phyloP scores from a whole-genome alignment of 2,797 vertebrate species.

The Malurus splendens region DNA sequence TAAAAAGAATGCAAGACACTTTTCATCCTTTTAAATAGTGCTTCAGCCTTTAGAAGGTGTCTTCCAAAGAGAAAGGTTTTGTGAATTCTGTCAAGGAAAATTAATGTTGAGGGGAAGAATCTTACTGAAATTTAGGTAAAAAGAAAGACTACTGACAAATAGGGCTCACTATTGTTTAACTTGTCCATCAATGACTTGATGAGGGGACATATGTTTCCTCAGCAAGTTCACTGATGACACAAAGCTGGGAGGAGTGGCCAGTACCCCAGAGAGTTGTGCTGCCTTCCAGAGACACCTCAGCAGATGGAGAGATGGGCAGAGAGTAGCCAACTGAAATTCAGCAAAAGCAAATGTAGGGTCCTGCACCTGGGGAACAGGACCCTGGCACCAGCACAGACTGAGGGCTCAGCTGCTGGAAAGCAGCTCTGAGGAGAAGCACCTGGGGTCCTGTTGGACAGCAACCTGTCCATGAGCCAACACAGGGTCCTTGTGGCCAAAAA shows the following conservation, averaged over 20 bases:
- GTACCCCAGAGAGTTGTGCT: neutral
- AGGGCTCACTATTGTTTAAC: neutral
- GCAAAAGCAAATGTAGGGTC: rapidly evolving
- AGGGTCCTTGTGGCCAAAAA: neutral
- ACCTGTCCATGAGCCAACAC: neutral
- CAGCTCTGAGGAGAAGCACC: neutral
- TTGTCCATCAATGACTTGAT: neutral
- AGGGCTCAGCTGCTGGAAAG: too few relatives aligned
- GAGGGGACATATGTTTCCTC: neutral
- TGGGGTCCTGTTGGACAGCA: rapidly evolving
- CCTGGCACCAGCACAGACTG: rapidly evolving
- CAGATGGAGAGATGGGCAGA: neutral
- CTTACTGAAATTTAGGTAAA: neutral
- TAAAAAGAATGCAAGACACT: neutral
- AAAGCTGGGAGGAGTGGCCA: rapidly evolving
- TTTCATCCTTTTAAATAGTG: neutral
- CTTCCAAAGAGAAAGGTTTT: neutral
- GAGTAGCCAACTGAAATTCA: neutral
- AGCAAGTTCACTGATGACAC: neutral
- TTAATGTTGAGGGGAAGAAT: neutral
- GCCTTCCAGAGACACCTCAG: neutral
- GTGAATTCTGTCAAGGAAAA: neutral
- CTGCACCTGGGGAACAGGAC: neutral
- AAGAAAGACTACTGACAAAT: neutral
- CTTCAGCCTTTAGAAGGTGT: neutral